Evolutionary conservation across 2,888 invertebrate species (phyloP).

Genomic region (Geophilus truncorum): DNA sequence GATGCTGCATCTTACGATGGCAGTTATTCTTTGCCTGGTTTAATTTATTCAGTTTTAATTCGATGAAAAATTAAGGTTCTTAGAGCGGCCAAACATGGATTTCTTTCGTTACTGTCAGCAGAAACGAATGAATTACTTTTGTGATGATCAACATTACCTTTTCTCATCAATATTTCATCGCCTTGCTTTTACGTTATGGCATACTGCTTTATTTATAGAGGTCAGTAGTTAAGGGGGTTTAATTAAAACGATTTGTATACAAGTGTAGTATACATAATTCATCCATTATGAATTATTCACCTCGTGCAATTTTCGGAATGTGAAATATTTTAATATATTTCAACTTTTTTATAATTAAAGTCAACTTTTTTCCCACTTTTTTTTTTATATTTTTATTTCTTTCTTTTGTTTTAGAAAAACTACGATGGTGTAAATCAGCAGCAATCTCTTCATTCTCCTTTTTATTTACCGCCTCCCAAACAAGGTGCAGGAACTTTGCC

Average conservation of each 20-base stretch:
- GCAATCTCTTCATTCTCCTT: background rate
- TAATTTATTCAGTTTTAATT: background rate
- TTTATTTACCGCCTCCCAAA: background rate
- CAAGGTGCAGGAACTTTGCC: conserved; percentile 4
- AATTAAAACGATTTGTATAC: background rate
- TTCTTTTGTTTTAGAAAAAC: background rate
- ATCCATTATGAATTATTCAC: background rate
- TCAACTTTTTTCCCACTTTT: background rate
- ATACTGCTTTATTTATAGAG: conserved; percentile 66
- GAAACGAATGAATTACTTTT: background rate
- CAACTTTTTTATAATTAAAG: background rate
- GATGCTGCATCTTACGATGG: background rate
- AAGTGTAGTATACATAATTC: no score
- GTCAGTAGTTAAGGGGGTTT: background rate
- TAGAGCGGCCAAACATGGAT: background rate
- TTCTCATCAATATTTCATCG: conserved; percentile 56
- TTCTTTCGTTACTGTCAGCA: background rate
- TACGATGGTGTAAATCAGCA: background rate
- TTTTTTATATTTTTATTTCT: background rate
- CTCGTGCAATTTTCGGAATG: background rate
- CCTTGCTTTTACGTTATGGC: conserved; percentile 69
- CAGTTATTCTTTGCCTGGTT: background rate
- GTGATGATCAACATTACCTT: background rate
- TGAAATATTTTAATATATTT: background rate
- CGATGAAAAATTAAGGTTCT: no score